Evolutionary conservation across 2,888 invertebrate genomes (phyloP).

Genomic region (Autographa pulchrina): DNA sequence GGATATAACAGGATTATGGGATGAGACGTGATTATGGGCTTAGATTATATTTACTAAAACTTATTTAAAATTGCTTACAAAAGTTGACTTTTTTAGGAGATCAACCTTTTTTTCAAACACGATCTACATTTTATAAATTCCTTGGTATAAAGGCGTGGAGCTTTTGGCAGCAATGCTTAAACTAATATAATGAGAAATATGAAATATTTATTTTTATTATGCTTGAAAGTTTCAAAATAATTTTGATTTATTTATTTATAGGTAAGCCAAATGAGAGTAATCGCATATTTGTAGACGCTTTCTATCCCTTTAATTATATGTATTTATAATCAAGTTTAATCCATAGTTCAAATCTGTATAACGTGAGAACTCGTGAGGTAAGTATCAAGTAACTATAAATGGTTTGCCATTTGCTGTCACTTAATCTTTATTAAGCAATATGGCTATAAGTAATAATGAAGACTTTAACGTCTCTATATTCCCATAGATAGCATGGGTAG

Average conservation of each 20-base stretch:
- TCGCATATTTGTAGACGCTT: not conserved
- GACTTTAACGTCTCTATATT: conserved; percentile 17
- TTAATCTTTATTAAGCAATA: conserved; percentile 14
- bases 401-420: conserved; percentile 7
- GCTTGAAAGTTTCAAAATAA: too few relatives aligned
- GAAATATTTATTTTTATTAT: too few relatives aligned
- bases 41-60: too few relatives aligned
- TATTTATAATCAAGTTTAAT: conserved; percentile 10
- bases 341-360: not conserved
- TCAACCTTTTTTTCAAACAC: too few relatives aligned
- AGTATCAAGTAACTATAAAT: conserved; percentile 15
- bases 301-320: conserved; percentile 2
- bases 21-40: not conserved
- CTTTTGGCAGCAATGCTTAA: too few relatives aligned
- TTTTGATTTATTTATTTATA: not conserved
- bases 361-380: conserved; percentile 13
- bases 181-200: too few relatives aligned
- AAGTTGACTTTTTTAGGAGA: too few relatives aligned
- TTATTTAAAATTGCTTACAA: too few relatives aligned
- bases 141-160: too few relatives aligned
- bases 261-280: not conserved
- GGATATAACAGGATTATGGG: not conserved
- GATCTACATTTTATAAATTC: too few relatives aligned
- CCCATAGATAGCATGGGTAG: conserved; percentile 1
- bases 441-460: conserved; percentile 16